A percentile compares a stretch with the other conserved stretches of the same genome.
Evolutionary conservation across 2,888 invertebrate genomes (phyloP).

Genomic region (Drosophila mimetica): DNA sequence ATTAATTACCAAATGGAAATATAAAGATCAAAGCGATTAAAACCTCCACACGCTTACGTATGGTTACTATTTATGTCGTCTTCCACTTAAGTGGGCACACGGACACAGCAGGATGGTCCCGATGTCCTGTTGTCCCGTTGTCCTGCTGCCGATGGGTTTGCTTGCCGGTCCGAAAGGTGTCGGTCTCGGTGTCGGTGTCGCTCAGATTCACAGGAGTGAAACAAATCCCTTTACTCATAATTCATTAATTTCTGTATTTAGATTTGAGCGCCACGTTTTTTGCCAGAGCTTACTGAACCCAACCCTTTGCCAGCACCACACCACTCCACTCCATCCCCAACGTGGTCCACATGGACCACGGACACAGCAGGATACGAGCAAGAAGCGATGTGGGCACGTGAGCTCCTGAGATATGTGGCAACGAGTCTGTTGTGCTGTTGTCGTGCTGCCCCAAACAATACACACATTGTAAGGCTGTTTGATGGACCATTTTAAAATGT

Average conservation of each 20-base stretch:
- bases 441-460: not conserved
- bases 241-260: conserved; percentile 79
- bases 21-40: conserved; percentile 78
- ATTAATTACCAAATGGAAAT: conserved; percentile 72
- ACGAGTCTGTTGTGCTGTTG: not conserved
- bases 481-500: no score
- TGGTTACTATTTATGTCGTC: conserved; percentile 60
- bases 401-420: conserved; percentile 4
- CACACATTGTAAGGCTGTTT: no score
- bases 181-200: conserved; percentile 49
- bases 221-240: conserved; percentile 81
- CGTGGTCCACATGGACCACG: not conserved
- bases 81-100: conserved; percentile 64
- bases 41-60: conserved; percentile 48
- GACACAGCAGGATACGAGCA: conserved; percentile 18
- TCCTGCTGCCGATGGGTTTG: conserved; percentile 10
- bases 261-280: conserved; percentile 54
- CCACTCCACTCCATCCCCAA: not conserved
- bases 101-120: conserved; percentile 19
- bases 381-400: conserved; percentile 8
- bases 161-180: conserved; percentile 36
- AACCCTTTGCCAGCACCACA: conserved; percentile 4
- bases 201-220: conserved; percentile 69
- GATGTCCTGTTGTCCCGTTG: not conserved
- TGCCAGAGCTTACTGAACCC: conserved; percentile 13